Base-by-base conservation (phyloP, 2,113 vertebrate species). In the Trinectes maculatus region DNA sequence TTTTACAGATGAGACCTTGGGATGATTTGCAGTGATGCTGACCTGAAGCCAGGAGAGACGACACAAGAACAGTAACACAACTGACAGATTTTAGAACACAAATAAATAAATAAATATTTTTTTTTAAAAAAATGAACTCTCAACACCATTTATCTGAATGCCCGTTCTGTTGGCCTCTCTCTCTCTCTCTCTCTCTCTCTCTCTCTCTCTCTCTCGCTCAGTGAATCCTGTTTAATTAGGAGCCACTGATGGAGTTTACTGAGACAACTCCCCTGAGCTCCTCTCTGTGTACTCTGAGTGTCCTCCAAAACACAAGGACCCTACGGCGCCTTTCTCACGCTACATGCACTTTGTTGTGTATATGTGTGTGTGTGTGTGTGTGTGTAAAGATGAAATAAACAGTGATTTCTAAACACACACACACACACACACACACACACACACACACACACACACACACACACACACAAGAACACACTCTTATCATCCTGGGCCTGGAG, bases 311-410 rank as follows among this genome's bases (percentile, higher is more conserved):
- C 61, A 49, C 64, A 36, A 60, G 48, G 79, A 74, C 83, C 71
- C 82, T 54, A 53, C 74, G 47, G 73, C 13, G 70, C 71, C 66
- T 82, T 92, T 92, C 91, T 92, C 91, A 93, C 89, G 88, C 89
- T 87, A 82, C 54, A 77, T 76, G 67, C 28, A 42, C 74, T 77
- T 66, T 60, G 71, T 49, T 66, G 12, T 47, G 56, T 60, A 24
- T 75, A 40, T 72, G 29, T 72, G 49, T 69, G 31, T 62, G 25
- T 69, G 48, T 74, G 48, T 66, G 58, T 64, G 57, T 37, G 33
- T 15, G 1, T 40, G 46, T 49, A 67, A 16, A 36, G 39, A 73
- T 64, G 42, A 80, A 64, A 80, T 71, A 66, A 67, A 54, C 63
- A 28, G 67, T 49, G 54, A 77, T 5, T 44, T 59, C 42, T 59